Evolutionary conservation across 2,888 invertebrate species (phyloP), one percentile per base, ranked within the genome.

Genomic region (Eilema sororculum): DNA sequence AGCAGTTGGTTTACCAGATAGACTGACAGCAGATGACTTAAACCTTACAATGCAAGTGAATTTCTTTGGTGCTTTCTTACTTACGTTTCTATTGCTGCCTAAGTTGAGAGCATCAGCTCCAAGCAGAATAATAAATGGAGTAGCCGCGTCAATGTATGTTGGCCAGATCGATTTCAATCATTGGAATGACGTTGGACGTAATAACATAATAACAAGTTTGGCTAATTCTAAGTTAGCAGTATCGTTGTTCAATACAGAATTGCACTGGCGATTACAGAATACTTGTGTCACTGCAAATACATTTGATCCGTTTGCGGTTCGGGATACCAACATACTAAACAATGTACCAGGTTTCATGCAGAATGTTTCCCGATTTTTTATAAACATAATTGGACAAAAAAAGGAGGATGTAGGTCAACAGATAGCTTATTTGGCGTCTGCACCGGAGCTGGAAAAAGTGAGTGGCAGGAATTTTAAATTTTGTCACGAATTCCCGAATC

Each of bases 21-120:
- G 84, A 67, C 85, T 94, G 22, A 96, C 97, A 0, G 94, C 96
- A 78, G 97, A 97, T 78, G 97, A 96, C 0, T 89, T 97, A 37
- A 96, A 97, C 77, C 86, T 95, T 2, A 96, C 96, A 2, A 96
- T 97, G 96, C 97, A 97, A 84, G 96, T 96, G 65, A 97, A 97
- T 86, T 96, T 97, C 85, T 96, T 97, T 82, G 97, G 97, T 12
- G 96, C 96, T 0, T 98, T 98, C 86, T 90, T 98, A 58, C 93
- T 98, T 56, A 97, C 97, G 0, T 97, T 96, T 87, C 92, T 98
- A 72, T 91, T 98, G 71, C 86, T 94, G 76, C 94, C 94, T 72
- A 77, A 93, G 78, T 82, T 97, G 24, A 96, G 95, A 87, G 78
- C 84, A 3, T 96, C 96, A 2, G 90, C 95, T 0, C 96, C 96